Percentiles rank a stretch among this genome's conserved stretches.
Conservation (phyloP, 2,888 invertebrate genomes). For the Bhutanitis thaidina region DNA sequence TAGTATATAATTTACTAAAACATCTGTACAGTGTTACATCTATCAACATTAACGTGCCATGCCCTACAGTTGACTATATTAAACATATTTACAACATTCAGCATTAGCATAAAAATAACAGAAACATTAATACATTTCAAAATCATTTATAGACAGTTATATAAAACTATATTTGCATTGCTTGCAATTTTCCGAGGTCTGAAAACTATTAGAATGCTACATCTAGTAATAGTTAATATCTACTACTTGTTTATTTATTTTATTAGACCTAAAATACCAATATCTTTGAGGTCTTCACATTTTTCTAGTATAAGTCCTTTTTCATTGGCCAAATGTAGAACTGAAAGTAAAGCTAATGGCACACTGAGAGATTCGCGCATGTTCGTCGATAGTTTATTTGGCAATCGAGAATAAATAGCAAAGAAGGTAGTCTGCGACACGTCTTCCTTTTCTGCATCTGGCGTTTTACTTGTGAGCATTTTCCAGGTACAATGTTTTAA, state of each 20-base stretch:
- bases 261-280: constrained; percentile 64
- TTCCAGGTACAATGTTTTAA: constrained; percentile 89
- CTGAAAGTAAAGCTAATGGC: constrained; percentile 88
- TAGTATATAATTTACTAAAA: constrained; percentile 27
- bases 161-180: background rate
- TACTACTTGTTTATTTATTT: constrained; percentile 26
- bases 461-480: constrained; percentile 68
- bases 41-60: background rate
- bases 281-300: constrained; percentile 72
- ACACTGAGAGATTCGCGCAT: constrained; percentile 88
- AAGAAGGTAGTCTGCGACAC: constrained; percentile 76
- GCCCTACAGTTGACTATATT: background rate
- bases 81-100: constrained; percentile 26
- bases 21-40: constrained; percentile 25
- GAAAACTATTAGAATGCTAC: background rate
- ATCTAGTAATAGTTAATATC: background rate
- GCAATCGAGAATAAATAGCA: constrained; percentile 78
- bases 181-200: background rate
- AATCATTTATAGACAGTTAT: background rate
- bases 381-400: constrained; percentile 74
- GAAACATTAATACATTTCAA: constrained; percentile 1
- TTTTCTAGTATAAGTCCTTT: constrained; percentile 81
- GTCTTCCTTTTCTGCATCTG: constrained; percentile 46
- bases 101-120: constrained; percentile 22
- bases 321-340: constrained; percentile 92